Evolutionary conservation across 2,888 invertebrate genomes (phyloP).

Genomic region (Aspidiotus rigidus): DNA sequence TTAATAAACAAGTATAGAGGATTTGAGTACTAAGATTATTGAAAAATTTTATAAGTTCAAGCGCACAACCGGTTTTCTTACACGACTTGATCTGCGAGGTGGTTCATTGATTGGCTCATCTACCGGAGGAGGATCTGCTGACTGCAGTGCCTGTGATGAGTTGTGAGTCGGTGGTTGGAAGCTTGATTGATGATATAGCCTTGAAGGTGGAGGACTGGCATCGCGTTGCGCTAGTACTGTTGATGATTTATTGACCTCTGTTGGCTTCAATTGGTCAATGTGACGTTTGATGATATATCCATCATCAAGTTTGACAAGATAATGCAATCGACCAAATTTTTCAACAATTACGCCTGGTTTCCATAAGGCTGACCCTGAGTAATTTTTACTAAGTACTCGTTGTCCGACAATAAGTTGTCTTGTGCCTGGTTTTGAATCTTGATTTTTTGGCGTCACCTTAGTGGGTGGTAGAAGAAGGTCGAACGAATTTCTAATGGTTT

Average conservation of each 20-base stretch:
- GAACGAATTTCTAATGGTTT: constrained; percentile 27
- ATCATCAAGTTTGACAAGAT: constrained; percentile 37
- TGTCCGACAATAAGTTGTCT: constrained; percentile 1
- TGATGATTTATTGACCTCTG: constrained; percentile 1
- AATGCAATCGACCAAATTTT: constrained; percentile 35
- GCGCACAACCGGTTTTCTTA: background rate
- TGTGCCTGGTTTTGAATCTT: background rate
- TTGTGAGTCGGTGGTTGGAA: background rate
- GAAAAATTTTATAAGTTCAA: constrained; percentile 7
- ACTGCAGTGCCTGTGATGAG: background rate
- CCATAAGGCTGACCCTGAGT: constrained; percentile 33
- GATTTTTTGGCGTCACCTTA: background rate
- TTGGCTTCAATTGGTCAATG: constrained; percentile 34
- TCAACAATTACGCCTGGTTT: constrained; percentile 36
- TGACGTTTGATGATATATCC: constrained; percentile 37
- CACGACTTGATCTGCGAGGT: background rate
- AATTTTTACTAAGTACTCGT: constrained; percentile 35
- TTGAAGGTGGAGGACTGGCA: constrained; percentile 1
- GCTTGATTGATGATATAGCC: too few species aligned
- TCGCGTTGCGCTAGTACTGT: background rate
- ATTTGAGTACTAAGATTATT: background rate
- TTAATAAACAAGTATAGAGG: background rate
- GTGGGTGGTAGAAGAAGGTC: constrained; percentile 6
- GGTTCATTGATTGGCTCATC: background rate
- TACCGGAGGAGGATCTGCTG: background rate